Percentiles rank a stretch among this genome's conserved stretches.
Evolutionary conservation across 2,113 vertebrate genomes (phyloP).

Genomic region (Miniopterus natalensis): DNA sequence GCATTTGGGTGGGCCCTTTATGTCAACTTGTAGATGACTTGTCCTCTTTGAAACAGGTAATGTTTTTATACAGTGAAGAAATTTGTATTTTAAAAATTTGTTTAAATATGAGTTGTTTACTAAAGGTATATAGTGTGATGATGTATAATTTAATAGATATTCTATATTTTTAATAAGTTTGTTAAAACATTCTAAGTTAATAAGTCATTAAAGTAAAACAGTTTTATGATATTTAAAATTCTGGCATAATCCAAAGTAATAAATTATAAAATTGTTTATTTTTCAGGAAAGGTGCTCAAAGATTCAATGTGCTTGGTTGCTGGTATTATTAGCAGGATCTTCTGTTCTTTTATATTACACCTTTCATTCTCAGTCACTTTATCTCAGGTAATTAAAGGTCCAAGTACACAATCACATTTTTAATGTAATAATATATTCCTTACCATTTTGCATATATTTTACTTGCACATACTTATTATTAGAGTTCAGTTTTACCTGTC

Average conservation of each 20-base stretch:
- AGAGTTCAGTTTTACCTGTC: constrained; percentile 23
- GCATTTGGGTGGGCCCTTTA: constrained; percentile 1
- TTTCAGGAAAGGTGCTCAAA: constrained; percentile 94
- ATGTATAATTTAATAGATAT: constrained; percentile 56
- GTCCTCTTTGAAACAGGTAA: constrained; percentile 58
- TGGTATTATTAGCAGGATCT: constrained; percentile 92
- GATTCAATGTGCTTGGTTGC: constrained; percentile 92
- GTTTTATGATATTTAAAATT: constrained; percentile 67
- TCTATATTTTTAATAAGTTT: constrained; percentile 63
- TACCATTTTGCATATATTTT: constrained; percentile 23
- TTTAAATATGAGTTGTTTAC: constrained; percentile 47
- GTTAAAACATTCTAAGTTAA: constrained; percentile 59
- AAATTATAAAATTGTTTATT: constrained; percentile 65
- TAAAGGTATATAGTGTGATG: constrained; percentile 12
- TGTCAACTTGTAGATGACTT: constrained; percentile 4
- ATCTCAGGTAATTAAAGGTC: constrained; percentile 91
- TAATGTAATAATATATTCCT: constrained; percentile 38
- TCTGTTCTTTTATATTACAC: constrained; percentile 95
- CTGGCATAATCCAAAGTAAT: constrained; percentile 56
- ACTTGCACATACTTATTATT: constrained; percentile 23
- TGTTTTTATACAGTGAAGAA: constrained; percentile 53
- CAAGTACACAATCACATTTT: constrained; percentile 47
- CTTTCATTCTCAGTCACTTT: constrained; percentile 94
- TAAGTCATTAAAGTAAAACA: constrained; percentile 51
- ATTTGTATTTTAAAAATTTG: constrained; percentile 64